Percentiles rank a stretch among this genome's conserved stretches.
Evolutionary conservation across 2,113 vertebrate genomes (phyloP).

Genomic region (Mohoua ochrocephala): DNA sequence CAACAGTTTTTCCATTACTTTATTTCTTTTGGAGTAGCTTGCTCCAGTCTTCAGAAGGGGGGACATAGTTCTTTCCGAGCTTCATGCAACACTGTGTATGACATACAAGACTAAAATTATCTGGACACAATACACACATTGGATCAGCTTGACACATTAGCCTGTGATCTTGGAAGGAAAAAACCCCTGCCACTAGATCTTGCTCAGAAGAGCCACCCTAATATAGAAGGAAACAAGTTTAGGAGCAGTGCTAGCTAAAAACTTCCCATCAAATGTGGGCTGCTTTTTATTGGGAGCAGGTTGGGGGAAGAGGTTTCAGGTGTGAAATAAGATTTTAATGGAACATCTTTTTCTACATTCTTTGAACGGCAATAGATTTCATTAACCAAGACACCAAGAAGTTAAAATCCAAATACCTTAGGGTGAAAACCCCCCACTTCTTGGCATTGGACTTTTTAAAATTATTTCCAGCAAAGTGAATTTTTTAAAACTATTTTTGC

Average conservation of each 20-base stretch:
- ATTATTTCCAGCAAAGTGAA: not conserved
- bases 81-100: not conserved
- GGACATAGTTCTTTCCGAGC: not conserved
- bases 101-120: not conserved
- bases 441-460: not conserved
- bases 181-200: not conserved
- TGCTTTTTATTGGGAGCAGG: not conserved
- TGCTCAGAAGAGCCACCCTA: not conserved
- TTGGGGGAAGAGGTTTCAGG: not conserved
- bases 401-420: not conserved
- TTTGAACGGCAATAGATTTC: not conserved
- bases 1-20: not conserved
- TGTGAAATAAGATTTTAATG: not conserved
- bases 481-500: not conserved
- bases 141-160: not conserved
- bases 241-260: not conserved
- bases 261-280: not conserved
- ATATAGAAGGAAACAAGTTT: not conserved
- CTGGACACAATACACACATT: not conserved
- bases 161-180: not conserved
- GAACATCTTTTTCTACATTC: not conserved
- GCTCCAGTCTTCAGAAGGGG: not conserved
- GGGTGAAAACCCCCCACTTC: not conserved
- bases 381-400: not conserved
- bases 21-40: not conserved